phyloP scores from a whole-genome alignment of 2,888 invertebrate species.

The Celastrina argiolus region DNA sequence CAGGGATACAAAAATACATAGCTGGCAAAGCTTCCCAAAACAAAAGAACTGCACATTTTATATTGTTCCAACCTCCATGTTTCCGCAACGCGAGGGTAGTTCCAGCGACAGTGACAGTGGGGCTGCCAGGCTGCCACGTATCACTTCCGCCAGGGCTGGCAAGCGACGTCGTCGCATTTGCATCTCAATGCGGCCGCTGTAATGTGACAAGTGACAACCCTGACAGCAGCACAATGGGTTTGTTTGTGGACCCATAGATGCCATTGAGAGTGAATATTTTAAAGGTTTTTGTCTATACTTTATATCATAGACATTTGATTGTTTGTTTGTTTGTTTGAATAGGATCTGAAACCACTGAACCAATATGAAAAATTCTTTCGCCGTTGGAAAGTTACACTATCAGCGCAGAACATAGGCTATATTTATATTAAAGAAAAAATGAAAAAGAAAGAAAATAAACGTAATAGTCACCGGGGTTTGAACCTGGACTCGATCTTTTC shows the following conservation, averaged over 20 bases:
- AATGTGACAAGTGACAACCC: slow-evolving; percentile 75
- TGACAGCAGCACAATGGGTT: slow-evolving; percentile 28
- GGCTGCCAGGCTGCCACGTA: slow-evolving; percentile 55
- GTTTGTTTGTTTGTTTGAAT: background rate
- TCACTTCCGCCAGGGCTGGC: slow-evolving; percentile 67
- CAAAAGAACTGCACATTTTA: background rate
- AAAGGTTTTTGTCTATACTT: background rate
- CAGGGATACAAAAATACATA: too few relatives aligned
- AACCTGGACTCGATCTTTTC: too few relatives aligned
- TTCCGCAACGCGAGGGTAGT: background rate
- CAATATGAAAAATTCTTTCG: too few relatives aligned
- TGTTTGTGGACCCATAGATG: background rate
- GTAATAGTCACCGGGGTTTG: too few relatives aligned
- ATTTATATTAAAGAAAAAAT: too few relatives aligned
- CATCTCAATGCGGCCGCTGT: slow-evolving; percentile 63
- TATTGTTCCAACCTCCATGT: background rate
- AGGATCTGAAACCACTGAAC: too few relatives aligned
- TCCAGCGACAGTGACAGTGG: background rate
- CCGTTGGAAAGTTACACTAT: too few relatives aligned
- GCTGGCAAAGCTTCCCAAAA: background rate
- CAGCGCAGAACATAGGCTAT: too few relatives aligned
- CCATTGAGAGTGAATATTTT: background rate
- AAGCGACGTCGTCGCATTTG: slow-evolving; percentile 59
- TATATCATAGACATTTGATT: too few relatives aligned
- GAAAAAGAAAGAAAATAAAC: too few relatives aligned